These are phyloP conservation scores for Drosophila simulans DNA, from an alignment of 1,140 invertebrate species.

Conservation along the genomic window DNA sequence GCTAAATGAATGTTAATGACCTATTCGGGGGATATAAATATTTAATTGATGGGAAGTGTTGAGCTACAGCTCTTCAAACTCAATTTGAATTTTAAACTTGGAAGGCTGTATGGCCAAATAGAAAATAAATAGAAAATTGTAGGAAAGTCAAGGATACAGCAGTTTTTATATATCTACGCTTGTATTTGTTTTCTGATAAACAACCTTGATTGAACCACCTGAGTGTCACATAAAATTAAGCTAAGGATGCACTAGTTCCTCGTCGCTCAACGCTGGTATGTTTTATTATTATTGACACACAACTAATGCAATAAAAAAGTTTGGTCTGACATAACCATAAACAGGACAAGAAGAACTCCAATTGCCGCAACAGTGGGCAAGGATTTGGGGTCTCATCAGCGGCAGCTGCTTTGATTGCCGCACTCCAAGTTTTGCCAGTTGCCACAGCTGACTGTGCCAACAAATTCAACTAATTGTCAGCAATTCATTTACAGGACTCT, in stretches of 20 bases:
- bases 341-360: constrained; percentile 24
- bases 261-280: constrained; percentile 8
- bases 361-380: constrained; percentile 14
- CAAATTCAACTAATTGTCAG: constrained; percentile 71
- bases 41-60: constrained; percentile 24
- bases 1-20: constrained; percentile 54
- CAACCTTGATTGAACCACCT: constrained; percentile 8
- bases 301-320: constrained; percentile 60
- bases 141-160: background rate
- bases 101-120: background rate
- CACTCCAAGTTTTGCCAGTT: constrained; percentile 20
- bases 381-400: constrained; percentile 39
- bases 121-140: background rate
- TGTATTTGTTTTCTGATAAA: background rate
- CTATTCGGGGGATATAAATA: constrained; percentile 34
- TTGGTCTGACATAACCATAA: constrained; percentile 35
- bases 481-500: constrained; percentile 60
- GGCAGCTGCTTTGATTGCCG: constrained; percentile 31
- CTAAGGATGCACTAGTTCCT: background rate
- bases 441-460: constrained; percentile 36
- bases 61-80: constrained; percentile 10
- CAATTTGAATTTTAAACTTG: constrained; percentile 6
- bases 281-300: constrained; percentile 58
- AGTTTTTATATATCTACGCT: background rate
- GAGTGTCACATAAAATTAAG: constrained; percentile 1